Evolutionary conservation across 2,797 vertebrate species (phyloP).

Genomic region (Lutjanus argentimaculatus): DNA sequence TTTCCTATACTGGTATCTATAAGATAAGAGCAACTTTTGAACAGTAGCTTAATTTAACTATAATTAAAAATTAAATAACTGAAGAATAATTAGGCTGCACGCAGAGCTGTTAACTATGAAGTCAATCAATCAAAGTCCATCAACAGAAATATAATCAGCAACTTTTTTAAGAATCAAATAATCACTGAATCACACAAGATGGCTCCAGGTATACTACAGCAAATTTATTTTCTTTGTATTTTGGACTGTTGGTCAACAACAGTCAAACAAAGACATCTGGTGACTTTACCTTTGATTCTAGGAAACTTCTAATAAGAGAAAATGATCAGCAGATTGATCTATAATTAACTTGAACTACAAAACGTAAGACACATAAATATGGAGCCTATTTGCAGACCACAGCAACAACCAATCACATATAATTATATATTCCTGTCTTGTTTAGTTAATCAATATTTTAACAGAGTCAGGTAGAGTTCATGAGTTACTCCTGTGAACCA

Average conservation of each 20-base stretch:
- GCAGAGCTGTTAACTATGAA: no score
- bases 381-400: neutral
- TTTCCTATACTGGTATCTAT: no score
- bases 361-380: neutral
- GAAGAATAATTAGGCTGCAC: no score
- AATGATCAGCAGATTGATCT: neutral
- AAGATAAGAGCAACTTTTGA: no score
- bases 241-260: neutral
- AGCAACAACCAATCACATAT: slow-evolving; percentile 18
- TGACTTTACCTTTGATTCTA: neutral
- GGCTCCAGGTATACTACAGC: neutral
- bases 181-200: neutral
- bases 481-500: neutral
- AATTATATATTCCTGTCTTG: slow-evolving; percentile 19
- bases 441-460: slow-evolving; percentile 31
- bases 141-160: no score
- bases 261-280: neutral
- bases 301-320: neutral
- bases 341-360: neutral
- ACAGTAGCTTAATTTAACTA: no score
- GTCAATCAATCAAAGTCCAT: no score
- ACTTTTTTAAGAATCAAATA: neutral
- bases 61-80: no score
- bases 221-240: neutral
- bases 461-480: neutral